Evolutionary conservation across 92 coral and sea anemone genomes (phyloP).

Genomic region (Virgularia gustaviana): DNA sequence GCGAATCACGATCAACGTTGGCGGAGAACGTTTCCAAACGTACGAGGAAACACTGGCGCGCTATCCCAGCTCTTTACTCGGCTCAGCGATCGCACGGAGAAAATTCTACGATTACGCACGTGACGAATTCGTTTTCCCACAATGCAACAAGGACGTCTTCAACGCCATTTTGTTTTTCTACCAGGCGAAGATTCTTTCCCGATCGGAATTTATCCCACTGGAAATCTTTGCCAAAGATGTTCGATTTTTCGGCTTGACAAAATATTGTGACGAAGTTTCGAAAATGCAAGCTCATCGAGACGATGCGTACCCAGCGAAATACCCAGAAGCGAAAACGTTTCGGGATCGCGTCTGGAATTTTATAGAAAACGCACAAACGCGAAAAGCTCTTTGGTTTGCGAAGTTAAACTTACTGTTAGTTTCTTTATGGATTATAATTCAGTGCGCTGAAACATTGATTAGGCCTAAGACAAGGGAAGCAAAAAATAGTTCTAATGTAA

Average conservation of each 20-base stretch:
- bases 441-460: conserved; percentile 1
- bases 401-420: neutral
- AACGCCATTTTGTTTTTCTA: conserved; percentile 89
- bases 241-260: conserved; percentile 60
- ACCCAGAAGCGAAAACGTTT: neutral
- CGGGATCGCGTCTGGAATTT: conserved; percentile 17
- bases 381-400: neutral
- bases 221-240: conserved; percentile 64
- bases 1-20: conserved; percentile 85
- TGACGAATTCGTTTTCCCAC: conserved; percentile 58
- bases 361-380: conserved; percentile 18
- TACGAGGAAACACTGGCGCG: conserved; percentile 85
- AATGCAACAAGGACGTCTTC: conserved; percentile 66
- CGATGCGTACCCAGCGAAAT: neutral
- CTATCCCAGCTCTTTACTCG: conserved; percentile 80
- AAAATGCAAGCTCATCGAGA: neutral
- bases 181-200: conserved; percentile 83
- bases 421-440: neutral
- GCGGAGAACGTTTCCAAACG: conserved; percentile 94
- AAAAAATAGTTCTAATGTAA: neutral
- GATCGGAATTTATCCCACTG: conserved; percentile 72
- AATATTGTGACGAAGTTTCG: conserved; percentile 1
- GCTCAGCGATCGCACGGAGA: conserved; percentile 64
- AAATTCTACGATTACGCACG: conserved; percentile 55
- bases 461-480: neutral